Evolutionary conservation across 2,888 invertebrate genomes (phyloP), one percentile per base, ranked within the genome.

Genomic region (Volucella zonaria): DNA sequence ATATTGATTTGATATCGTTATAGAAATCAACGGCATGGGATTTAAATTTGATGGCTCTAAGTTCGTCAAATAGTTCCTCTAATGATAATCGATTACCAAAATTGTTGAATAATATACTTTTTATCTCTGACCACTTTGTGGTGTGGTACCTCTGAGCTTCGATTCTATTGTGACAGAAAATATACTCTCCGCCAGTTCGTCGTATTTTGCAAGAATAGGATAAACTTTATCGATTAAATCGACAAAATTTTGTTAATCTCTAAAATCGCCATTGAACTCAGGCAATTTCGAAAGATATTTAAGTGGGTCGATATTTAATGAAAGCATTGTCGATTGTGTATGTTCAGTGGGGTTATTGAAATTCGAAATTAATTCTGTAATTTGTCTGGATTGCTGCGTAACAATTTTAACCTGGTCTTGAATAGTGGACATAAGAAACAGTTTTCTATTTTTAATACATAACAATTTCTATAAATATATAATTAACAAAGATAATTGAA

Each of bases 81-180:
- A 40, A 10, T 8, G 49, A 12, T 8, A 31, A 15, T 8, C 66
- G 3, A 14, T 54, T 43, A 2, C 54, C 42, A 18, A 67, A 67
- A 40, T 67, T 54, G n/a, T 51, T 40, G 8, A 23, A 38, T n/a
- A 59, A 40, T 1, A 23, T 23, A 3, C 15, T 18, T 43, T 18
- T 52, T 40, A 66, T 52, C 18, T 66, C 52, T 43, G 42, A 11
- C 67, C 67, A 68, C 8, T 42, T 23, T 11, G 15, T 54, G 2
- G 54, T 31, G 23, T 52, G 66, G 6, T 64, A 14, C 49, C 54
- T 12, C 18, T 52, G 38, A 67, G 11, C 43, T 67, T 54, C 11
- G 42, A 43, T 15, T 67, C 15, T 40, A 67, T 67, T 40, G 51
- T 49, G 18, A 54, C 67, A 11, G 52, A 52, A 18, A 67, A 67